These are phyloP conservation scores for Macrocentrus cingulum DNA, from an alignment of 1,140 invertebrate genomes.

Conservation along the genomic window DNA sequence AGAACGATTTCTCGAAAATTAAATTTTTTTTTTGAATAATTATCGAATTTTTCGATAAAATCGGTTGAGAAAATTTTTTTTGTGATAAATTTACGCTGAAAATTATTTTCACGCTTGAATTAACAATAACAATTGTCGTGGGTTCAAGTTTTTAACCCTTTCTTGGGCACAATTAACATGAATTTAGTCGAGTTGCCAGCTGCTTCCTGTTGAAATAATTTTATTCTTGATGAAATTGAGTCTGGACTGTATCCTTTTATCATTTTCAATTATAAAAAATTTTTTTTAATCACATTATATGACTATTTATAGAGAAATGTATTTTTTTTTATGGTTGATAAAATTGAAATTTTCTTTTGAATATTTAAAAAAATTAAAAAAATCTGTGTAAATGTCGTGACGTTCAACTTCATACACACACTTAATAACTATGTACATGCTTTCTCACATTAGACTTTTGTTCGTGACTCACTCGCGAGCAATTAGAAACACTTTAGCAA, in stretches of 20 bases:
- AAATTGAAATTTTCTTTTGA: too few relatives aligned
- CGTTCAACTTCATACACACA: neutral
- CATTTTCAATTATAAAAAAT: too few relatives aligned
- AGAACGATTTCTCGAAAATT: too few relatives aligned
- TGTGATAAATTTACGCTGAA: too few relatives aligned
- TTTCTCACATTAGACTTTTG: slow-evolving; percentile 18
- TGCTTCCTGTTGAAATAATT: slow-evolving; percentile 28
- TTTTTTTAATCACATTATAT: too few relatives aligned
- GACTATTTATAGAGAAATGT: too few relatives aligned
- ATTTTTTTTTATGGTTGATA: too few relatives aligned
- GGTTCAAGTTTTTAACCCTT: slow-evolving; percentile 46
- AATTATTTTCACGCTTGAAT: slow-evolving; percentile 4
- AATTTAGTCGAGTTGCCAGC: slow-evolving; percentile 32
- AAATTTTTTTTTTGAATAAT: too few relatives aligned
- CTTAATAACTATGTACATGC: too few relatives aligned
- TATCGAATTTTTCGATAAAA: too few relatives aligned
- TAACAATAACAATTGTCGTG: slow-evolving; percentile 32
- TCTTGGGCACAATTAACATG: slow-evolving; percentile 35
- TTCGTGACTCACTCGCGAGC: slow-evolving; percentile 12
- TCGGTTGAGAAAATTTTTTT: too few relatives aligned
- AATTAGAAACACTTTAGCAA: slow-evolving; percentile 28
- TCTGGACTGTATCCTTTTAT: too few relatives aligned
- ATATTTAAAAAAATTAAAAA: slow-evolving; percentile 13
- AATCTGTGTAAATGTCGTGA: neutral
- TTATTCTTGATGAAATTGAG: neutral